Base-by-base conservation (phyloP, 2,888 invertebrate genomes). In the Pterobdella sp. region DNA sequence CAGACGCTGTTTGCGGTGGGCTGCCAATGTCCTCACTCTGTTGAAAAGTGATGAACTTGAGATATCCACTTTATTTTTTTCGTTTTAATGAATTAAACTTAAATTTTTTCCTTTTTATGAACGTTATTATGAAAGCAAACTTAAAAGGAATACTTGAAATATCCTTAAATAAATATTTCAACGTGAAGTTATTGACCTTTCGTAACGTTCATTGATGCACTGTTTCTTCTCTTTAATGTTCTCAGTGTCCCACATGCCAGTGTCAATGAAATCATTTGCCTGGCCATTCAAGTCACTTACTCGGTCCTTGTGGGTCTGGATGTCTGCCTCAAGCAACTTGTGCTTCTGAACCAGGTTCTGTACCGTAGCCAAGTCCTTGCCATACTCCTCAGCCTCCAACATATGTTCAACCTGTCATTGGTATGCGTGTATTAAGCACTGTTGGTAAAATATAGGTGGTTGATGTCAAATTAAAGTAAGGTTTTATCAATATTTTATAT, bases 301-400 rank as follows among this genome's bases (percentile, higher is more conserved):
- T 34, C 84, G 81, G 75, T 85, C 85, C 79, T 94, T 94, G 83
- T 98, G 97, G 0, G 96, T 94, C 80, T 79, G 79, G 80, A 98
- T 94, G 84, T 98, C 97, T 64, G 97, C 97, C 83, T 98, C 97
- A 32, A 98, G 93, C 74, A 98, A 87, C 85, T 96, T 95, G 84
- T 97, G 97, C 75, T 83, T 83, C 81, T 83, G 83, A 89, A 96
- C 93, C 77, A 99, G 87, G 85, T 98, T 97, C 87, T 98, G 97
- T 35, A 97, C 97, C 0, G 95, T 94, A 0, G 95, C 94, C 78
- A 98, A 87, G 86, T 98, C 98, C 84, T 96, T 97, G 77, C 97
- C 97, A 67, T 94, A 91, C 85, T 97, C 97, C 83, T 97, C 96
- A 37, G 93, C 93, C 1, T 93, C 93, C 79, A 97, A 85, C 76